Evolutionary conservation across 2,113 vertebrate species (phyloP).

Genomic region (Illadopsis cleaveri): DNA sequence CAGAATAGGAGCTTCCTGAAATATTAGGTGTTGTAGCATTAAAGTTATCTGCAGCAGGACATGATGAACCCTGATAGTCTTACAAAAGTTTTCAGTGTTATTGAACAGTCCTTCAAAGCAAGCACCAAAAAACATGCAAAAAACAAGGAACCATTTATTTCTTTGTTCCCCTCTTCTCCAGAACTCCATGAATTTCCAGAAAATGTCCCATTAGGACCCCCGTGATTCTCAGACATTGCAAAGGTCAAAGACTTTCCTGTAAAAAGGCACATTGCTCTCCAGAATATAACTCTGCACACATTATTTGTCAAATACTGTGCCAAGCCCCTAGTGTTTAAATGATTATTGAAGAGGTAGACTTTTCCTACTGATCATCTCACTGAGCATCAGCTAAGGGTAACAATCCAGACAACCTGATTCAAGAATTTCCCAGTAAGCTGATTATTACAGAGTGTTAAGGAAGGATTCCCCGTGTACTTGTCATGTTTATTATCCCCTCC

Average conservation of each 20-base stretch:
- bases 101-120: neutral
- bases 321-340: neutral
- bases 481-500: constrained; percentile 28
- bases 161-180: neutral
- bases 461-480: neutral
- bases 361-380: neutral
- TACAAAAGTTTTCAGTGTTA: neutral
- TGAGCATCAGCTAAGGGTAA: neutral
- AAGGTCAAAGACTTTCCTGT: neutral
- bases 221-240: neutral
- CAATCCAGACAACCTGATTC: neutral
- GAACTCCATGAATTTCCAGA: neutral
- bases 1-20: neutral
- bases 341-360: neutral
- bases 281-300: neutral
- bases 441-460: neutral
- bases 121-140: neutral
- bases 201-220: neutral
- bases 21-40: neutral
- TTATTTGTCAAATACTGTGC: neutral
- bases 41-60: neutral
- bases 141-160: neutral
- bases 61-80: neutral
- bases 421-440: neutral
- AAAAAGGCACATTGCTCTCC: neutral